These are phyloP conservation scores for Tetramorium bicarinatum DNA, from an alignment of 2,888 invertebrate genomes.

Conservation along the genomic window DNA sequence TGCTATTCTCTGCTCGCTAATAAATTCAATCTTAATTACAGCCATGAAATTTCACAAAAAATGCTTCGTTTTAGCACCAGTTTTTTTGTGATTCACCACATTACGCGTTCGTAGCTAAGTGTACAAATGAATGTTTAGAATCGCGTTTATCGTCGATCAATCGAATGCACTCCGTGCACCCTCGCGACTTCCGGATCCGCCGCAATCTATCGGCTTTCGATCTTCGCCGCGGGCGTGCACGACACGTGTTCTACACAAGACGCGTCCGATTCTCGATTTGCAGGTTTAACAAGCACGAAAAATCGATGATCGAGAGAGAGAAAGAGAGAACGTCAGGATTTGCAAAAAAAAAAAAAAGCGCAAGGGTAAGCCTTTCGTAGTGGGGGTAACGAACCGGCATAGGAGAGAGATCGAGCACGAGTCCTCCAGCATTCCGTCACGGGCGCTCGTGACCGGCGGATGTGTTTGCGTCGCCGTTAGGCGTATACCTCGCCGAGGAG, in stretches of 20 bases:
- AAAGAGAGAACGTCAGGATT: conserved; percentile 55
- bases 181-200: not conserved
- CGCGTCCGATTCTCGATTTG: conserved; percentile 32
- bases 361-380: conserved; percentile 64
- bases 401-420: conserved; percentile 71
- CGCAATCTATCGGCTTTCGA: conserved; percentile 18
- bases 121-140: not conserved
- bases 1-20: not conserved
- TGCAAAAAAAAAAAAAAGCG: conserved; percentile 50
- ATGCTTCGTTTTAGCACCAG: not conserved
- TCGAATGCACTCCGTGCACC: not conserved
- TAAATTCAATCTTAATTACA: conserved; percentile 16
- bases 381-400: conserved; percentile 73
- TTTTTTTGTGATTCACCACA: not conserved
- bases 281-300: conserved; percentile 42
- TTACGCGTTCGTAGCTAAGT: not conserved
- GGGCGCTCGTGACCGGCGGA: conserved; percentile 79
- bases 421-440: conserved; percentile 80
- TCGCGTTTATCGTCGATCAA: not conserved
- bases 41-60: not conserved
- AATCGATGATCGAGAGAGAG: conserved; percentile 43
- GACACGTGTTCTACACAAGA: conserved; percentile 26
- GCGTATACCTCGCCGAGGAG: conserved; percentile 37
- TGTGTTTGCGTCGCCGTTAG: conserved; percentile 69
- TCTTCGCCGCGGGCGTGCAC: conserved; percentile 26